Conservation (phyloP, 2,113 vertebrate genomes). For the Pomatostomus ruficeps region DNA sequence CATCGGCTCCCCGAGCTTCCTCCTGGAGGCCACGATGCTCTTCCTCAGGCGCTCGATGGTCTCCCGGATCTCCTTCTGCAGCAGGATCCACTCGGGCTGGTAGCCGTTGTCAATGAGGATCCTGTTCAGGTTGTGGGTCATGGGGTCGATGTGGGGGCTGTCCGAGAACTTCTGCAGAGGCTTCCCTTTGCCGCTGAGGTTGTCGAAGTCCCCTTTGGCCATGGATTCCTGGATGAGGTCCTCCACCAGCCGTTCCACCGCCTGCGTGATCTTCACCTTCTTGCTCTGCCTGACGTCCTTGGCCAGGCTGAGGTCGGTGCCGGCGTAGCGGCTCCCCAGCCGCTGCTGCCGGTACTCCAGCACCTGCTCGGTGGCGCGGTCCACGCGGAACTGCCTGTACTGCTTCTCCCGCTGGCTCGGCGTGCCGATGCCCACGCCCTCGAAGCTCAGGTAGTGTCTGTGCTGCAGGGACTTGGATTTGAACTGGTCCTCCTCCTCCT, state of each 20-base stretch:
- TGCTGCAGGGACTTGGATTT: slow-evolving; percentile 79
- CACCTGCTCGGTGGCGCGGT: slow-evolving; percentile 85
- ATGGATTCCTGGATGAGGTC: slow-evolving; percentile 98
- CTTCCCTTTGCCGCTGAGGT: slow-evolving; percentile 89
- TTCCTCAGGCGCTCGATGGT: slow-evolving; percentile 72
- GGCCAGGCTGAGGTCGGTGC: slow-evolving; percentile 69
- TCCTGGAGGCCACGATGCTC: slow-evolving; percentile 69
- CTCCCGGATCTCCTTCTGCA: slow-evolving; percentile 89
- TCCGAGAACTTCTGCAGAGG: slow-evolving; percentile 87
- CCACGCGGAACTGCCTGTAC: slow-evolving; percentile 86
- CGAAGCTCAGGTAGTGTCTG: slow-evolving; percentile 90
- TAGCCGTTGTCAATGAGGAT: slow-evolving; percentile 96
- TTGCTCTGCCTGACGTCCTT: slow-evolving; percentile 81
- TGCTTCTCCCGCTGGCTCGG: slow-evolving; percentile 91
- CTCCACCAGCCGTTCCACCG: slow-evolving; percentile 90
- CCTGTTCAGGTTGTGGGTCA: slow-evolving; percentile 96
- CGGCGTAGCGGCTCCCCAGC: slow-evolving; percentile 69
- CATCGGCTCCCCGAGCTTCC: slow-evolving; percentile 75
- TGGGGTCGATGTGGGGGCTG: slow-evolving; percentile 90
- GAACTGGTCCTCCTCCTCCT: slow-evolving; percentile 72
- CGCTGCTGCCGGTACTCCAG: slow-evolving; percentile 82
- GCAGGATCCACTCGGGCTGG: slow-evolving; percentile 90
- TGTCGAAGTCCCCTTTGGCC: slow-evolving; percentile 92
- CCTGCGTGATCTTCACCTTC: slow-evolving; percentile 89
- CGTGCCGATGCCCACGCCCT: slow-evolving; percentile 87